Evolutionary conservation across 2,888 invertebrate genomes (phyloP), one percentile per base, ranked within the genome.

Genomic region (Diabrotica balteata): DNA sequence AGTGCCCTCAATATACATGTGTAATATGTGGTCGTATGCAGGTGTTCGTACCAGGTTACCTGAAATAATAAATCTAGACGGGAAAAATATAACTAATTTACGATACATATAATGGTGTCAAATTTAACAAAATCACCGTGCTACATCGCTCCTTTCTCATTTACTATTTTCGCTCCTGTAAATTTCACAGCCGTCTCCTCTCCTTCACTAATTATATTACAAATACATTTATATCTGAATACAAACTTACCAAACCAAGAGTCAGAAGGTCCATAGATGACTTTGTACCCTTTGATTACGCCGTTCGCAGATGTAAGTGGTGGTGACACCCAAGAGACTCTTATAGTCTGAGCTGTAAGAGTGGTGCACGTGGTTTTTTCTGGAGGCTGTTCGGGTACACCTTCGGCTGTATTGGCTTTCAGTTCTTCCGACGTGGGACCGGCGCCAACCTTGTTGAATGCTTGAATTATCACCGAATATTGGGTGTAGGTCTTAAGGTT

Each of bases 401-500:
- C 97, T 87, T 98, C 97, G 9, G 97, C 94, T 2, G 97, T 97
- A 82, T 95, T 95, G 67, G 95, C 95, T 79, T 93, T 92, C 51
- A 93, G 90, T 84, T 96, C 96, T 61, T 92, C 92, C 54, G 95
- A 94, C 80, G 94, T 90, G 0, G 97, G 97, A 45, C 97, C 97
- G 2, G 95, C 92, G 10, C 97, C 97, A 78, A 96, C 92, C 84
- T 94, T 94, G 85, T 97, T 98, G 83, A 95, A 97, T 0, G 95
- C 96, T 85, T 96, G 96, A 8, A 97, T 95, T 22, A 97, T 96
- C 32, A 97, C 93, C n/a, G 95, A 92, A 85, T 97, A 97, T 83
- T 96, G 95, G 0, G 96, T 97, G 86, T 97, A 97, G 0, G 95
- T 96, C 81, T 91, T 91, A 80, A 73, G 80, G 74, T 80, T 82